Percentiles rank a stretch among this genome's conserved stretches.
Evolutionary conservation across 2,113 vertebrate genomes (phyloP).

Genomic region (Motacilla tschutschensis): DNA sequence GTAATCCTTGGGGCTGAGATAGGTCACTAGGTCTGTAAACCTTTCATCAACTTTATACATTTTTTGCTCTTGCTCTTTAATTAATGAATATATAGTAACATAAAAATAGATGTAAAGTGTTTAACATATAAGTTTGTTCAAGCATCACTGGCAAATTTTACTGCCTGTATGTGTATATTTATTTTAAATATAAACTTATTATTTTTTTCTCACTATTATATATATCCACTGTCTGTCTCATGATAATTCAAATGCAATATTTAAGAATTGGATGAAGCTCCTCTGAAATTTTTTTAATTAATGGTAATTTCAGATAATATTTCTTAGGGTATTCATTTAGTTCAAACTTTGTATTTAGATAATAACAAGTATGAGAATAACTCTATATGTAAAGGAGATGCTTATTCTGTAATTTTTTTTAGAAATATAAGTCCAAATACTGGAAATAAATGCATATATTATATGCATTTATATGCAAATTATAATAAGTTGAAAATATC

Average conservation of each 20-base stretch:
- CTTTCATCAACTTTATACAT: conserved; percentile 69
- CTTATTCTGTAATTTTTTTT: not conserved
- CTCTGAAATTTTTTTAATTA: not conserved
- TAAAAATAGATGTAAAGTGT: conserved; percentile 47
- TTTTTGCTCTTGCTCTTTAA: conserved; percentile 52
- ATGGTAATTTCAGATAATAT: not conserved
- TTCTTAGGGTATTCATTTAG: not conserved
- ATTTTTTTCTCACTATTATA: not conserved
- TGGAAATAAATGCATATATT: not conserved
- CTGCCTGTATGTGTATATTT: not conserved
- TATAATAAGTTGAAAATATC: not conserved
- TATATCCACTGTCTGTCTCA: not conserved
- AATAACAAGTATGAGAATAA: not conserved
- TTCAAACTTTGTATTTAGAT: not conserved
- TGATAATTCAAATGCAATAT: not conserved
- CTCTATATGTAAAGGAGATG: not conserved
- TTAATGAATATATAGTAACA: conserved; percentile 63
- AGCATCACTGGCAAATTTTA: conserved; percentile 24
- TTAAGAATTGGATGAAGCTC: not conserved
- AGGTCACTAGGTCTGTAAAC: conserved; percentile 79
- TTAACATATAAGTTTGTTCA: conserved; percentile 27
- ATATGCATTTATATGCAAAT: too few relatives aligned
- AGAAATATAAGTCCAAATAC: not conserved
- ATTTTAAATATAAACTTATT: conserved; percentile 18
- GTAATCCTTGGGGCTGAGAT: conserved; percentile 83